These are phyloP conservation scores for Eurytoma californica DNA, from an alignment of 2,888 invertebrate genomes.

Conservation along the genomic window DNA sequence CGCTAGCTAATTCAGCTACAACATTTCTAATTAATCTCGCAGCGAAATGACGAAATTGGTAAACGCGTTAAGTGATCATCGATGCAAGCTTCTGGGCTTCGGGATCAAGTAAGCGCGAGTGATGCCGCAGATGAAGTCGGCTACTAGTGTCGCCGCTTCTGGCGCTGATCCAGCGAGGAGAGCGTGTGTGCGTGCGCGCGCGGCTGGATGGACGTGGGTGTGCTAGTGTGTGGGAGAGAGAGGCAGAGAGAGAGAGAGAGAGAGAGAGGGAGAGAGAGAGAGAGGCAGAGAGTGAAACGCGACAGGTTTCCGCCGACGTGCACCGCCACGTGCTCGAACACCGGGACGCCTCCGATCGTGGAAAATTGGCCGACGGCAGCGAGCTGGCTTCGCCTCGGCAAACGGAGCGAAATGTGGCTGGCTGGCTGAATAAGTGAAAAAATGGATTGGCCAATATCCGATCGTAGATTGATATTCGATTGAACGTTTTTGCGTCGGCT, in stretches of 20 bases:
- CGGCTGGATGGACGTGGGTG: too few relatives aligned
- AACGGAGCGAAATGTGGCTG: neutral
- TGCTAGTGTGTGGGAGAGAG: conserved; percentile 2
- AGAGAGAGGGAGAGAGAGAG: neutral
- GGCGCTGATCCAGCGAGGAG: neutral
- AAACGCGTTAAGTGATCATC: too few relatives aligned
- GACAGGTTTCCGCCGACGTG: conserved; percentile 65
- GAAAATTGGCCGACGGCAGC: neutral
- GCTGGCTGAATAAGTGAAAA: too few relatives aligned
- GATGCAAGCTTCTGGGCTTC: too few relatives aligned
- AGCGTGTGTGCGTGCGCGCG: conserved; percentile 34
- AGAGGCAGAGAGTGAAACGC: conserved; percentile 58
- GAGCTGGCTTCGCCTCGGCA: neutral
- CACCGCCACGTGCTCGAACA: conserved; percentile 50
- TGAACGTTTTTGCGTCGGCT: conserved; percentile 16
- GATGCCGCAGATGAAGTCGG: too few relatives aligned
- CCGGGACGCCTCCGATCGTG: neutral
- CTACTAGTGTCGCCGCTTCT: too few relatives aligned
- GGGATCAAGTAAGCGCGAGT: too few relatives aligned
- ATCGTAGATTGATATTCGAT: conserved; percentile 33
- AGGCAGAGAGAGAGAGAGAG: conserved; percentile 7
- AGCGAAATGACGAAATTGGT: too few relatives aligned
- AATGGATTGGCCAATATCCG: conserved; percentile 13
- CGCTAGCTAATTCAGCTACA: too few relatives aligned
- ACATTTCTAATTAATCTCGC: too few relatives aligned